These are phyloP conservation scores for Diglossa cyanea DNA, from an alignment of 2,797 vertebrate genomes.

Conservation along the genomic window DNA sequence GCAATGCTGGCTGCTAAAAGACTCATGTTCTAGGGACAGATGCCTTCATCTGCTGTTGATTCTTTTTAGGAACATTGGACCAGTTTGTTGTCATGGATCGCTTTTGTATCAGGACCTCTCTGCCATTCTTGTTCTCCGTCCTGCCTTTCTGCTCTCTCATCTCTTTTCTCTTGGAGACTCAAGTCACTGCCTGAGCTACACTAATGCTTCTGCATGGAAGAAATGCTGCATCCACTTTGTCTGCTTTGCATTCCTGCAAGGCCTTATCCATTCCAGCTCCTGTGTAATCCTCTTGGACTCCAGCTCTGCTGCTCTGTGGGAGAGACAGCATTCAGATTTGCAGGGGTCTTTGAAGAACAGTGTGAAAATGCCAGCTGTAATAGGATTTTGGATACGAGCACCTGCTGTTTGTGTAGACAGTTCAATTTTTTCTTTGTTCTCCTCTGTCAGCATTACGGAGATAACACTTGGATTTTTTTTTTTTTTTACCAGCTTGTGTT, in stretches of 20 bases:
- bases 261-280: neutral
- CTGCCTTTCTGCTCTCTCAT: neutral
- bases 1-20: neutral
- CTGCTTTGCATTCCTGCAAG: neutral
- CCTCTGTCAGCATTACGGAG: neutral
- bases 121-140: neutral
- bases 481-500: neutral
- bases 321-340: neutral
- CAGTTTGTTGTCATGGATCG: neutral
- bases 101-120: neutral
- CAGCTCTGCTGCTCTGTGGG: neutral
- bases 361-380: neutral
- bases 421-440: neutral
- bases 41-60: neutral
- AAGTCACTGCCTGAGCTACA: neutral
- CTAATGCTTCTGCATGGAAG: neutral
- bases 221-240: neutral
- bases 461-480: neutral
- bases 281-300: neutral
- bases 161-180: neutral
- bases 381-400: neutral
- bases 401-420: neutral
- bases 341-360: conserved; percentile 13
- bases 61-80: neutral
- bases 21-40: neutral